A percentile compares a stretch with the other conserved stretches of the same genome.
Conservation (phyloP, 2,113 vertebrate species). For the Natator depressus region DNA sequence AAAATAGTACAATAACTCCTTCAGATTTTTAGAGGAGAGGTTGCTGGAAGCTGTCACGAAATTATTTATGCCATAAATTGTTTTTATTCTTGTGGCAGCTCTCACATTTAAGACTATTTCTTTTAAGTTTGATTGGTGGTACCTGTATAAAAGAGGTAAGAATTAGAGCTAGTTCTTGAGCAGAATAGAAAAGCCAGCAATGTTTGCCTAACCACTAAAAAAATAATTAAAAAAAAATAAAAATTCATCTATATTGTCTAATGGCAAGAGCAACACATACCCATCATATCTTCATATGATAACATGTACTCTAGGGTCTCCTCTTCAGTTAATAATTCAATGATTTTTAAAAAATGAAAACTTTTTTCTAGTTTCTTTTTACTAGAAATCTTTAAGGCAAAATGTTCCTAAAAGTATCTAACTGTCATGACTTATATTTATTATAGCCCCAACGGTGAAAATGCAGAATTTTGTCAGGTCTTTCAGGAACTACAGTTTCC, state of each 20-base stretch:
- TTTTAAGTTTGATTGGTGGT: slow-evolving; percentile 18
- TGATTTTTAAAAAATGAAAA: not conserved
- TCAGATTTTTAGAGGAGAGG: slow-evolving; percentile 36
- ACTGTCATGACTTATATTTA: not conserved
- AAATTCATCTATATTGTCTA: not conserved
- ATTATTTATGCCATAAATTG: slow-evolving; percentile 52
- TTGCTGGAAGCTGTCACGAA: slow-evolving; percentile 18
- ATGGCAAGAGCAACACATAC: fast-evolving
- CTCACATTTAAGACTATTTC: slow-evolving; percentile 9
- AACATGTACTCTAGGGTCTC: not conserved
- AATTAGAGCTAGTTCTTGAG: slow-evolving; percentile 11
- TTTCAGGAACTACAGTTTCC: not conserved
- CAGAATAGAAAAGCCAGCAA: not conserved
- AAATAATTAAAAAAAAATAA: not conserved
- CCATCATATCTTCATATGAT: not conserved
- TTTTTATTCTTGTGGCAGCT: not conserved
- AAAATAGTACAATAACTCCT: slow-evolving; percentile 48
- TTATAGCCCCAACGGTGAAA: not conserved
- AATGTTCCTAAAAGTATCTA: not conserved
- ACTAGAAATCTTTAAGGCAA: not conserved
- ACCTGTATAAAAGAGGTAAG: slow-evolving; percentile 15
- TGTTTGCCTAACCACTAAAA: not conserved
- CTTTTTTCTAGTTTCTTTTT: not conserved
- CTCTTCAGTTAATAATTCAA: not conserved
- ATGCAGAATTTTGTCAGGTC: not conserved